phyloP scores from a whole-genome alignment of 2,888 invertebrate species.

The Mythimna impura region DNA sequence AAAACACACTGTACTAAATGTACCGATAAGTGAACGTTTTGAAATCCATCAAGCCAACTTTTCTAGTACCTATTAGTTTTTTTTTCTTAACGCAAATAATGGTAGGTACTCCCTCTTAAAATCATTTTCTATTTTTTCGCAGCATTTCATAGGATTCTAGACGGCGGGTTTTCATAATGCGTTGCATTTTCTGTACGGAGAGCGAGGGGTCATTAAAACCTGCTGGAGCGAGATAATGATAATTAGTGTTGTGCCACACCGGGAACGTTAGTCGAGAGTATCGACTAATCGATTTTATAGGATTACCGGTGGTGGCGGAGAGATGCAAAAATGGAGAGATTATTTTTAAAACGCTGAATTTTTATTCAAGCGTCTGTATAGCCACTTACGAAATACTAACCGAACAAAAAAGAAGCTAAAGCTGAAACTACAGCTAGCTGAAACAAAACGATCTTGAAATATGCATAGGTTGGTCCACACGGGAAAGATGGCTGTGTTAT shows the following conservation, averaged over 20 bases:
- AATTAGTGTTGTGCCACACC: constrained; percentile 55
- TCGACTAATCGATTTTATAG: constrained; percentile 36
- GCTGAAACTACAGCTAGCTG: neutral
- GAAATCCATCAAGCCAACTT: constrained; percentile 17
- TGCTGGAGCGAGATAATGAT: constrained; percentile 66
- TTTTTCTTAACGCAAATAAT: constrained; percentile 20
- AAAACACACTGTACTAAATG: neutral
- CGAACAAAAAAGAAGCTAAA: no score
- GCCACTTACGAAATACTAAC: neutral
- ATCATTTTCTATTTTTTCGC: constrained; percentile 52
- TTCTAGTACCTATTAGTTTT: neutral
- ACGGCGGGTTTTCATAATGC: constrained; percentile 59
- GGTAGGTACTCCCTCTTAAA: constrained; percentile 22
- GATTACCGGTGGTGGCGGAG: neutral
- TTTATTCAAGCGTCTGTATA: neutral
- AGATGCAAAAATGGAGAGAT: neutral
- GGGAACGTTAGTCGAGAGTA: constrained; percentile 37
- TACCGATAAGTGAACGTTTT: constrained; percentile 8
- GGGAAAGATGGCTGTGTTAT: no score
- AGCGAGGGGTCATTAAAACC: constrained; percentile 67
- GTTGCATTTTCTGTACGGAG: constrained; percentile 61
- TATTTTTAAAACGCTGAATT: neutral
- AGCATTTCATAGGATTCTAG: constrained; percentile 57
- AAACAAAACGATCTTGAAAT: neutral
- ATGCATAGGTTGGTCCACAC: neutral